A percentile compares a stretch with the other conserved stretches of the same genome.
Evolutionary conservation across 2,888 invertebrate genomes (phyloP).

Genomic region (Athalia circularis): DNA sequence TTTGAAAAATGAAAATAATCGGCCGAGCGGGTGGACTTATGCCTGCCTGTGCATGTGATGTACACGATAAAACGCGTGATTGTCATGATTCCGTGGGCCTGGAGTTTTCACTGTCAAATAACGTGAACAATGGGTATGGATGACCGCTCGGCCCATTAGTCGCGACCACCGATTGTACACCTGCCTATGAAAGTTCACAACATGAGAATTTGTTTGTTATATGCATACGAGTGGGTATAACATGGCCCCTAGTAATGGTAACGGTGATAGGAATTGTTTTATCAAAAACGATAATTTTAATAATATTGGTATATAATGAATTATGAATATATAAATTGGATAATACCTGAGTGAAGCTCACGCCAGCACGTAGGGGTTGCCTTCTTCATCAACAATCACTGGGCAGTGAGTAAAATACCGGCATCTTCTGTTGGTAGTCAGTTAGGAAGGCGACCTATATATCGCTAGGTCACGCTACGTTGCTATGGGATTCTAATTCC

Average conservation of each 20-base stretch:
- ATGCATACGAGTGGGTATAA: conserved; percentile 55
- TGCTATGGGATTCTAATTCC: conserved; percentile 70
- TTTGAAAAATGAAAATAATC: conserved; percentile 41
- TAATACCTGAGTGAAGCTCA: conserved; percentile 78
- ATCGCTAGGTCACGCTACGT: conserved; percentile 72
- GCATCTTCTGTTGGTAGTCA: conserved; percentile 74
- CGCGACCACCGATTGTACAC: conserved; percentile 30
- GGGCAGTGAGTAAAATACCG: conserved; percentile 73
- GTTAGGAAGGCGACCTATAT: conserved; percentile 74
- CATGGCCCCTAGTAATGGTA: conserved; percentile 57
- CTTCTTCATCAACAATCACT: conserved; percentile 74
- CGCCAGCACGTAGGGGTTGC: conserved; percentile 73
- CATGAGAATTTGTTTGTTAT: conserved; percentile 35
- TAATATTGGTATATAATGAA: conserved; percentile 71
- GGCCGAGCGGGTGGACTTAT: conserved; percentile 29
- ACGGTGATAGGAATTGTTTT: conserved; percentile 62
- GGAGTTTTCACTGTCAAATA: conserved; percentile 25
- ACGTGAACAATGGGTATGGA: conserved; percentile 16
- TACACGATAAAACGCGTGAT: background rate
- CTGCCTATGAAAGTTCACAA: conserved; percentile 37
- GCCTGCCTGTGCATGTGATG: conserved; percentile 25
- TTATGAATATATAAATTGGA: conserved; percentile 77
- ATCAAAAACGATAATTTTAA: conserved; percentile 67
- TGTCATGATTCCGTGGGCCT: conserved; percentile 31
- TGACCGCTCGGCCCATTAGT: conserved; percentile 43